Evolutionary conservation across 2,888 invertebrate species (phyloP).

Genomic region (Eutolmus rufibarbis): DNA sequence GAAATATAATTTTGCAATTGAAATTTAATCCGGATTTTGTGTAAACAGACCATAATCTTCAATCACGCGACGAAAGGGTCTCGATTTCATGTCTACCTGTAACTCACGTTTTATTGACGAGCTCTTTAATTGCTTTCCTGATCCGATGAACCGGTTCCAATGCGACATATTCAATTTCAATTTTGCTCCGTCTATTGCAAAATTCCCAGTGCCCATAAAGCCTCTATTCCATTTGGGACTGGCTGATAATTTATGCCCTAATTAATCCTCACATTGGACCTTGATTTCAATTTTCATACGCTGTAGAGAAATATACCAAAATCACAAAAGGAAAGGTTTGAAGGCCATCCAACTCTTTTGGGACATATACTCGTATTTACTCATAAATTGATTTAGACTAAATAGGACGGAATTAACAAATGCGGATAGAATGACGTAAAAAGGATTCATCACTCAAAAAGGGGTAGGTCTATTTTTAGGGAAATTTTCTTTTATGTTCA

Average conservation of each 20-base stretch:
- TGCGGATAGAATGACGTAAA: not conserved
- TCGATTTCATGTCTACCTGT: not conserved
- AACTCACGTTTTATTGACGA: not conserved
- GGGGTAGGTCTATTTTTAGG: not conserved
- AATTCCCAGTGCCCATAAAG: not conserved
- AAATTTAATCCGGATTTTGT: not conserved
- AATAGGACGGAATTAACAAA: not conserved
- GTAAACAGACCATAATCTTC: not conserved
- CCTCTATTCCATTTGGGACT: not conserved
- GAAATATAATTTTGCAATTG: not conserved
- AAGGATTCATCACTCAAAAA: not conserved
- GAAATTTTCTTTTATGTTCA: not conserved
- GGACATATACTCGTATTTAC: not conserved
- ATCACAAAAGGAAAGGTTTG: not conserved
- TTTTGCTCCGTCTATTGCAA: not conserved
- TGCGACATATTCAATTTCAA: not conserved
- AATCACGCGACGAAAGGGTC: not conserved
- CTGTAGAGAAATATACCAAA: not conserved
- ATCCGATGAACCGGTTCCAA: not conserved
- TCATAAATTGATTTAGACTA: not conserved
- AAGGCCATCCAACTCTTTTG: not conserved
- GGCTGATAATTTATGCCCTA: not conserved
- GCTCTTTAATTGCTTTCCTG: not conserved
- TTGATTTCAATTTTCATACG: not conserved
- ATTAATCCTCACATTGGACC: not conserved